Conservation (phyloP, 2,888 invertebrate species). For the Plagiodera versicolora region DNA sequence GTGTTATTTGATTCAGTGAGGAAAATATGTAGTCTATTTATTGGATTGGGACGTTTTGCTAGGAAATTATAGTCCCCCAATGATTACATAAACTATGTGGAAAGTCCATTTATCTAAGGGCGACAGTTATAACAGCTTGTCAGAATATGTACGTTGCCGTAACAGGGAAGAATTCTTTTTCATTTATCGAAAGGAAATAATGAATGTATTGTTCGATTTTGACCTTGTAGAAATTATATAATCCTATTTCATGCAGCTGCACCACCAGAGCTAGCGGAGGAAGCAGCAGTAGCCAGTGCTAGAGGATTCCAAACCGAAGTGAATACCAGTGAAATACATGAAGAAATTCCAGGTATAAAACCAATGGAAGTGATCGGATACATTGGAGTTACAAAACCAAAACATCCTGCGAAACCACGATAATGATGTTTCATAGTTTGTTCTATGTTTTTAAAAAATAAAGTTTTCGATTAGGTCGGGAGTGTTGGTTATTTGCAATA, state of each 20-base stretch:
- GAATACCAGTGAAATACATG: conserved; percentile 41
- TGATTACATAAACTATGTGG: no score
- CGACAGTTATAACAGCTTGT: no score
- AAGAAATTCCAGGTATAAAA: conserved; percentile 49
- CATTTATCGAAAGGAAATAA: no score
- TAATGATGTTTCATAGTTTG: conserved; percentile 16
- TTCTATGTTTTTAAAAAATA: conserved; percentile 11
- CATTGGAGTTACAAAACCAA: conserved; percentile 54
- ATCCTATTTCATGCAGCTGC: conserved; percentile 38
- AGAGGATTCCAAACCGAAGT: conserved; percentile 48
- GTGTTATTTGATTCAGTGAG: no score
- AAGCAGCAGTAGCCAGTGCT: conserved; percentile 54
- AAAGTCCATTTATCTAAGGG: no score
- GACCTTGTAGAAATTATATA: neutral
- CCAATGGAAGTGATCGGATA: conserved; percentile 57
- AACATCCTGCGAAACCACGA: conserved; percentile 38
- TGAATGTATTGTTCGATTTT: no score
- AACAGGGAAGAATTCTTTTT: no score
- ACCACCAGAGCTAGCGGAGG: conserved; percentile 55
- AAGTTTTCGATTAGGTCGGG: neutral
- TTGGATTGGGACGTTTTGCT: no score
- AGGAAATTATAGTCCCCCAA: no score
- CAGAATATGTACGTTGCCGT: no score
- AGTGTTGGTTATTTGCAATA: neutral
- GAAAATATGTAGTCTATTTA: no score